Conservation (phyloP, 2,888 invertebrate species). For the Chrysodeixis includens region DNA sequence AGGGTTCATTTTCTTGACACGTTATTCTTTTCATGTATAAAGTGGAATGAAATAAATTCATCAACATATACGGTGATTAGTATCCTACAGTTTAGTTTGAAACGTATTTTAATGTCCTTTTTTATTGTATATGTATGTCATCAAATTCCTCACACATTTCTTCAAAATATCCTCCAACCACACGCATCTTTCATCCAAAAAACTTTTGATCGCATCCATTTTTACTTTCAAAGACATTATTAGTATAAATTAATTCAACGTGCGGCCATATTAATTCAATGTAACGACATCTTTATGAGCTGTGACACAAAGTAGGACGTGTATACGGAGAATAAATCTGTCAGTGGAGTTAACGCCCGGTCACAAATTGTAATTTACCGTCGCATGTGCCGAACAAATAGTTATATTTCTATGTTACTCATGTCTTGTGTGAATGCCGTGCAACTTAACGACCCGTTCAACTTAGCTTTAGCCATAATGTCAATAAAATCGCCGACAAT, state of each 20-base stretch:
- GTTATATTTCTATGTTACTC: constrained; percentile 59
- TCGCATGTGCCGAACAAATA: constrained; percentile 74
- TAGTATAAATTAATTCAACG: constrained; percentile 76
- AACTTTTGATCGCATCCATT: constrained; percentile 53
- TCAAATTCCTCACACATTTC: background rate
- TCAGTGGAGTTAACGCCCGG: constrained; percentile 80
- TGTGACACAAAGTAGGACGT: constrained; percentile 85
- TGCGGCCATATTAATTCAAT: constrained; percentile 80
- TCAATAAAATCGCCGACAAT: constrained; percentile 12
- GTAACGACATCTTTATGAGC: constrained; percentile 85
- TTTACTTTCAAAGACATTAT: constrained; percentile 68
- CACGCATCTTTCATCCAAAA: constrained; percentile 46
- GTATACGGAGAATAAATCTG: constrained; percentile 84
- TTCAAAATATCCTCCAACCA: constrained; percentile 22
- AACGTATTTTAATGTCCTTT: background rate
- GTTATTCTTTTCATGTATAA: no score
- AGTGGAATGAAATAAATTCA: no score
- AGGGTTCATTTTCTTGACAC: no score
- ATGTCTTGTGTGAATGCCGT: constrained; percentile 31
- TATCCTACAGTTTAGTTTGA: no score
- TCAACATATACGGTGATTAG: no score
- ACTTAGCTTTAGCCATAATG: constrained; percentile 12
- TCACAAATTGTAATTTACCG: constrained; percentile 85
- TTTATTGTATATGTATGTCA: background rate
- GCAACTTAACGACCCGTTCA: constrained; percentile 26